These are phyloP conservation scores for Isaurus tuberculatus DNA, from an alignment of 92 coral and sea anemone species.

Conservation along the genomic window DNA sequence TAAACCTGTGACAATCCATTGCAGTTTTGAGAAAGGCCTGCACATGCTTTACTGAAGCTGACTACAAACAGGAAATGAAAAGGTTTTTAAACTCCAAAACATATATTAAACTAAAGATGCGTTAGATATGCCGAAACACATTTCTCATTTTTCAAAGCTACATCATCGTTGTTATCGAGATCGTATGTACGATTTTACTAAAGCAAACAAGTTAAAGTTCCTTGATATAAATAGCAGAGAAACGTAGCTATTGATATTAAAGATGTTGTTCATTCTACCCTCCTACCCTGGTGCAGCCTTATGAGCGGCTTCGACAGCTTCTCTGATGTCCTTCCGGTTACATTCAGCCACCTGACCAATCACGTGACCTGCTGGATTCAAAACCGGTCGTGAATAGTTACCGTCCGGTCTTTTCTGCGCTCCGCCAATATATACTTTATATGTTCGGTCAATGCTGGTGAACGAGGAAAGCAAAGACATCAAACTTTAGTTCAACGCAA, in stretches of 20 bases:
- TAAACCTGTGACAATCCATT: too few species aligned
- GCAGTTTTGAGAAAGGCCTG: too few species aligned
- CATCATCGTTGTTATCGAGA: too few species aligned
- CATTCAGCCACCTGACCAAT: slow-evolving; percentile 97
- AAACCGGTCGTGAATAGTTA: slow-evolving; percentile 87
- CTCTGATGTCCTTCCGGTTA: slow-evolving; percentile 95
- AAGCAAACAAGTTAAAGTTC: too few species aligned
- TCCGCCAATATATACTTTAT: slow-evolving; percentile 97
- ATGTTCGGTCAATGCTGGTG: slow-evolving; percentile 92
- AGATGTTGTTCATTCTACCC: background rate
- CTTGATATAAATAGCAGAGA: background rate
- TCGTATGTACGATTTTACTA: too few species aligned
- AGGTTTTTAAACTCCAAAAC: too few species aligned
- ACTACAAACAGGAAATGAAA: too few species aligned
- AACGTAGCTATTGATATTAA: background rate
- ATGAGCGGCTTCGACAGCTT: slow-evolving; percentile 98
- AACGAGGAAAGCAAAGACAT: background rate
- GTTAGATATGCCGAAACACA: too few species aligned
- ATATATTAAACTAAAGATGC: too few species aligned
- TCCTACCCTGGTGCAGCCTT: slow-evolving; percentile 97
- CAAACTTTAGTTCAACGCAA: too few species aligned
- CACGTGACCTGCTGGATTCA: slow-evolving; percentile 80
- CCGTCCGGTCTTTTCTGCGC: slow-evolving; percentile 98
- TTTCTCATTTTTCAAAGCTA: too few species aligned
- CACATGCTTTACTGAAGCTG: too few species aligned